phyloP scores from a whole-genome alignment of 1,140 invertebrate species.

The Centruroides vittatus region DNA sequence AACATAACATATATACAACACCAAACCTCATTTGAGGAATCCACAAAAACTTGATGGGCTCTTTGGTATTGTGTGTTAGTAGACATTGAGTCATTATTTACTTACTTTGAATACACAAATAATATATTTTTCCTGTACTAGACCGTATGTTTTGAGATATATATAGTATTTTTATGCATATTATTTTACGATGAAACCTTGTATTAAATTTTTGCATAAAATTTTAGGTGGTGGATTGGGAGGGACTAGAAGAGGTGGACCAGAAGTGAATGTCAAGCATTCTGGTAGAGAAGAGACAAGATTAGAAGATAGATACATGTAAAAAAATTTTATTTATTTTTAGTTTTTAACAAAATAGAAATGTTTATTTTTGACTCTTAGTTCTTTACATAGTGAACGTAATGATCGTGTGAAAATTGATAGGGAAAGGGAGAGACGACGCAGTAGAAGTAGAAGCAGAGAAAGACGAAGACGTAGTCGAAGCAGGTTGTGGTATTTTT shows the following conservation, averaged over 20 bases:
- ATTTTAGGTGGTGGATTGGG: constrained; percentile 65
- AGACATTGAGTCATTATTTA: no score
- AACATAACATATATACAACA: no score
- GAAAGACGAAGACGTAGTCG: constrained; percentile 21
- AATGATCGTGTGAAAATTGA: constrained; percentile 5
- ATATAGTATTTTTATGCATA: no score
- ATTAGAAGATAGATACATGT: constrained; percentile 13
- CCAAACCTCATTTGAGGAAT: no score
- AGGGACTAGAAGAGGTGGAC: constrained; percentile 76
- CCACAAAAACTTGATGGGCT: no score
- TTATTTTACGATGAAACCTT: no score
- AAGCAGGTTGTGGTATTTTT: constrained; percentile 15
- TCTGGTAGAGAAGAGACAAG: constrained; percentile 63
- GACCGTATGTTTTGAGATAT: no score
- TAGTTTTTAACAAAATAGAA: not conserved
- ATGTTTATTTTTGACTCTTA: not conserved
- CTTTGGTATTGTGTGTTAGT: no score
- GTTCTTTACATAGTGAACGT: not conserved
- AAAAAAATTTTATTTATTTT: not conserved
- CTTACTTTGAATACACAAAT: no score
- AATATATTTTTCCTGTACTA: no score
- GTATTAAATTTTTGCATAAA: no score
- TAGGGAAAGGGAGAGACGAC: constrained; percentile 18
- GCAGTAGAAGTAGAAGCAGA: constrained; percentile 15
- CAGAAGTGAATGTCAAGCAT: constrained; percentile 91